These are phyloP conservation scores for Lasioglossum zephyrum DNA, from an alignment of 2,888 invertebrate genomes.

Conservation along the genomic window DNA sequence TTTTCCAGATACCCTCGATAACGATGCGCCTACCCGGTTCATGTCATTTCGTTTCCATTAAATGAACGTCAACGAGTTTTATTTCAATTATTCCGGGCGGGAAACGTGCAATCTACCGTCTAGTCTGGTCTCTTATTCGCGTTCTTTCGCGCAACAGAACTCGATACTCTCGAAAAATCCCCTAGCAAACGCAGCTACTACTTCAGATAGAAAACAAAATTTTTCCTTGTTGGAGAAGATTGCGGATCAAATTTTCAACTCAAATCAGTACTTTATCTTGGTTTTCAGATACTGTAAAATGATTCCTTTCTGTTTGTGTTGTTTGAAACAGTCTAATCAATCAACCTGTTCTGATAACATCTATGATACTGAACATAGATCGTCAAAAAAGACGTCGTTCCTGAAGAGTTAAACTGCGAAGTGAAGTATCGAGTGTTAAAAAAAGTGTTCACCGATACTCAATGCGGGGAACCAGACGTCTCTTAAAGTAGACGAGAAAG, in stretches of 20 bases:
- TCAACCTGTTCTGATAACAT: not conserved
- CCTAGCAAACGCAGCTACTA: not conserved
- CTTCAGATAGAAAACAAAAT: not conserved
- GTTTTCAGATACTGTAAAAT: not conserved
- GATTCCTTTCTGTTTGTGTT: not conserved
- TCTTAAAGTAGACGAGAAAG: not conserved
- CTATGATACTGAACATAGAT: not conserved
- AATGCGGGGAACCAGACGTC: too few species aligned
- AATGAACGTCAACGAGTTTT: conserved; percentile 13
- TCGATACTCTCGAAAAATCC: not conserved
- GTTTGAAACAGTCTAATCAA: not conserved
- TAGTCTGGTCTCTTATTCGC: not conserved
- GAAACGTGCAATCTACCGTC: not conserved
- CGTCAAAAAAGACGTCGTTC: not conserved
- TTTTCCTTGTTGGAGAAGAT: not conserved
- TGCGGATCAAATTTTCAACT: not conserved
- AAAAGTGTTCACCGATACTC: not conserved
- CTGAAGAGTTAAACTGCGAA: not conserved
- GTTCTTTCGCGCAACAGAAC: not conserved
- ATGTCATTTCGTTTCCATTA: not conserved
- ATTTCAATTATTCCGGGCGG: conserved; percentile 3
- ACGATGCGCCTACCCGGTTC: not conserved
- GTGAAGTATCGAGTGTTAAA: not conserved
- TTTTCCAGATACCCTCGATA: conserved; percentile 25
- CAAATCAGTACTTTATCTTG: too few species aligned